Conservation (phyloP, 2,888 invertebrate species). For the Cerastis leucographa region DNA sequence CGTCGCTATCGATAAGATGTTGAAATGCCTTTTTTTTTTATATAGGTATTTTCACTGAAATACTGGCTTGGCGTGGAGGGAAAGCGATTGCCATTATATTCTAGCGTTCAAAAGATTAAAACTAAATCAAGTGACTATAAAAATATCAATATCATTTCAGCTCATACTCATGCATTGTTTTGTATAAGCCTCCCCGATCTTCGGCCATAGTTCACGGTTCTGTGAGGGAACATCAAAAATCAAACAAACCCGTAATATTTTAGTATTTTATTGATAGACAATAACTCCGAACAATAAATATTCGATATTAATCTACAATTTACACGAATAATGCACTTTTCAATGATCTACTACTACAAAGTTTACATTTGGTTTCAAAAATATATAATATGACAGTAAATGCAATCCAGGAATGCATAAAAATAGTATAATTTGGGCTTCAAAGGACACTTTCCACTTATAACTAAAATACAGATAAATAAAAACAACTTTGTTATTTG, state of each 20-base stretch:
- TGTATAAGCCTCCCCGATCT: too few relatives aligned
- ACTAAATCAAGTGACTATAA: too few relatives aligned
- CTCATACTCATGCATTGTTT: too few relatives aligned
- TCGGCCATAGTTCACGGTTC: too few relatives aligned
- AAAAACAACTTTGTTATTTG: constrained; percentile 42
- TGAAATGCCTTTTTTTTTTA: too few relatives aligned
- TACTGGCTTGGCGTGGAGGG: too few relatives aligned
- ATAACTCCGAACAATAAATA: constrained; percentile 54
- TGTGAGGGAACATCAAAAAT: neutral
- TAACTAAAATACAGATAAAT: constrained; percentile 48
- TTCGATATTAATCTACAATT: constrained; percentile 42
- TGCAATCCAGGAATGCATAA: constrained; percentile 66
- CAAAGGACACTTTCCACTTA: constrained; percentile 60
- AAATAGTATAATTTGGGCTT: constrained; percentile 50
- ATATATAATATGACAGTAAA: constrained; percentile 39
- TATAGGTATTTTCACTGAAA: too few relatives aligned
- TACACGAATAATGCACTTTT: constrained; percentile 49
- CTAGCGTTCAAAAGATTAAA: too few relatives aligned
- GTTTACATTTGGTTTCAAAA: constrained; percentile 47
- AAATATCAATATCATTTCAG: too few relatives aligned
- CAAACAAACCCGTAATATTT: constrained; percentile 6
- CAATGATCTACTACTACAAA: constrained; percentile 12
- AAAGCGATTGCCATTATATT: too few relatives aligned
- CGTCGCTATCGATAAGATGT: too few relatives aligned
- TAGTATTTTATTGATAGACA: constrained; percentile 53